phyloP scores from a whole-genome alignment of 2,113 vertebrate genomes.

The Megaceryle maxima region DNA sequence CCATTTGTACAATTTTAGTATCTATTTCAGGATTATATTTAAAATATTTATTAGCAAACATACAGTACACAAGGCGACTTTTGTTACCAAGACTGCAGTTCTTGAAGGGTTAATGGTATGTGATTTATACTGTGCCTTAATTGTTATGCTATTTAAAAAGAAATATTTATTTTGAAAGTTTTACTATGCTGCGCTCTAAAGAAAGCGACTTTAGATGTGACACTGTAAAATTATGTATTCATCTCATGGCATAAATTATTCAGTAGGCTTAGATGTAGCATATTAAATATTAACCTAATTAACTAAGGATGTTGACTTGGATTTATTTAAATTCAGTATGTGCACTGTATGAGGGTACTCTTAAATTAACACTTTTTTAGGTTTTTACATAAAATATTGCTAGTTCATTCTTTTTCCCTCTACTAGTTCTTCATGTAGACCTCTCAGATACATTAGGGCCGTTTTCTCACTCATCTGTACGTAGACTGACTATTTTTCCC shows the following conservation, averaged over 20 bases:
- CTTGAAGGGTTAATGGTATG: slow-evolving; percentile 80
- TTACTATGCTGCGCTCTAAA: slow-evolving; percentile 93
- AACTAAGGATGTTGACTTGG: slow-evolving; percentile 93
- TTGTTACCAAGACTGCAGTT: slow-evolving; percentile 78
- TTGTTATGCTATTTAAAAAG: slow-evolving; percentile 95
- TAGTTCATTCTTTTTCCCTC: slow-evolving; percentile 79
- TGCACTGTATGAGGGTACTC: slow-evolving; percentile 92
- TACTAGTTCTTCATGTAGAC: slow-evolving; percentile 76
- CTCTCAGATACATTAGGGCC: slow-evolving; percentile 67
- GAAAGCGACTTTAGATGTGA: slow-evolving; percentile 92
- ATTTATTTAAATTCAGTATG: slow-evolving; percentile 97
- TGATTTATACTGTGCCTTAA: slow-evolving; percentile 96
- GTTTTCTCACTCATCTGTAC: slow-evolving; percentile 74
- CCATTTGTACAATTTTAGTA: slow-evolving; percentile 76
- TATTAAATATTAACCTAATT: slow-evolving; percentile 95
- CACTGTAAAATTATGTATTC: slow-evolving; percentile 99
- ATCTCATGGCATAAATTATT: slow-evolving; percentile 99
- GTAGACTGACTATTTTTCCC: slow-evolving; percentile 74
- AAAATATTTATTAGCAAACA: slow-evolving; percentile 81
- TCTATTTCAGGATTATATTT: slow-evolving; percentile 81
- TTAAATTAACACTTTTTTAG: slow-evolving; percentile 87
- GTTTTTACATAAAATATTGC: slow-evolving; percentile 83
- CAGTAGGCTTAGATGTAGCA: slow-evolving; percentile 93
- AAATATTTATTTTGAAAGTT: slow-evolving; percentile 99
- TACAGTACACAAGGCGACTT: slow-evolving; percentile 69